Base-by-base conservation (phyloP, 2,888 invertebrate genomes). In the Tachystola acroxantha region DNA sequence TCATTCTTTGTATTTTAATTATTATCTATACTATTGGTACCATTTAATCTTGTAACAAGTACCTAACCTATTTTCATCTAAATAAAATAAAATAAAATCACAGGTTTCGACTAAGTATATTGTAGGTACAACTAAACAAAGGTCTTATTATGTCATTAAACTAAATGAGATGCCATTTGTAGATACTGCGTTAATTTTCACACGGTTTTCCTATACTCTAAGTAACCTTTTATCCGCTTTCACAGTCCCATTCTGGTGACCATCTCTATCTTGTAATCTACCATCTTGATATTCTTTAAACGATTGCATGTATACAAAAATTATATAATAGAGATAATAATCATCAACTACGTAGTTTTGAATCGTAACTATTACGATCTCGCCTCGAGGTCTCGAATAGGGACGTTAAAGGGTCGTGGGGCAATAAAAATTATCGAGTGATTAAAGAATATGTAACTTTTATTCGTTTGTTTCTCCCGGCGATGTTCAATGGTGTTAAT, bases 251-350 rank as follows among this genome's bases (percentile, higher is more conserved):
- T 34, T 32, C 31, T 14, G 24, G 11, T 36, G 37, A 28, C 14
- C 30, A 25, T 16, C 14, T n/a, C 12, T n/a, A 39, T 39, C 39
- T 22, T 35, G 27, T 7, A 25, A 46, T 47, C 43, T 37, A 11
- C 26, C 12, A 40, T 38, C 43, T 38, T 34, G 31, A 43, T 44
- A 48, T 42, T 40, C 36, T 37, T 31, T 39, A 25, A 38, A 46
- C 43, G 42, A 48, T 45, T 44, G 37, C 32, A 37, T 36, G 33
- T 38, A 35, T 45, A 32, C 7, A 26, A 39, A 40, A 39, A 38
- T 48, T 45, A 47, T 43, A 44, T 42, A 52, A 52, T 32, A 27
- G 32, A 28, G 52, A 46, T 46, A 41, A 20, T 20, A 16, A 45
- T 52, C 42, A 34, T 36, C 13, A 32, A 36, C 12, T 10, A 27